phyloP scores from a whole-genome alignment of 2,113 vertebrate genomes.

The Oncorhynchus masou region DNA sequence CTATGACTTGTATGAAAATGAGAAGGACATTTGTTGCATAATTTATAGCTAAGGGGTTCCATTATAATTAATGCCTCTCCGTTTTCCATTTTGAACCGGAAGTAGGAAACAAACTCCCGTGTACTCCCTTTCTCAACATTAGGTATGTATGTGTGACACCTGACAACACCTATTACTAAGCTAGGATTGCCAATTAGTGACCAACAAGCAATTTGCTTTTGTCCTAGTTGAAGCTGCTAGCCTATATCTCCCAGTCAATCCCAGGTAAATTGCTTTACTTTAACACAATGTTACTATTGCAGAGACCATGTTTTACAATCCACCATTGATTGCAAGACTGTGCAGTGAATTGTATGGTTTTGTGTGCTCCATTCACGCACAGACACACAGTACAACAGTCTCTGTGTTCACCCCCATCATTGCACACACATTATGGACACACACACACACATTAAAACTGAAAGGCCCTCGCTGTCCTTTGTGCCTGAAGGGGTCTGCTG shows the following conservation, averaged over 20 bases:
- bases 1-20: too few species aligned
- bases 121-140: too few species aligned
- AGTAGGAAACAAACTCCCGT: too few species aligned
- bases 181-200: not conserved
- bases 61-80: too few species aligned
- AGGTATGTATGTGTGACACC: not conserved
- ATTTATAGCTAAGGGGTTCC: too few species aligned
- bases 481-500: conserved; percentile 4
- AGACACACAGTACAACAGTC: not conserved
- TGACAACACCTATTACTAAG: not conserved
- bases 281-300: not conserved
- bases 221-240: not conserved
- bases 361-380: not conserved
- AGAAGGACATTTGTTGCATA: too few species aligned
- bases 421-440: not conserved
- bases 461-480: conserved; percentile 11
- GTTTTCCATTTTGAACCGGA: too few species aligned
- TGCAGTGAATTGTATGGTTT: not conserved
- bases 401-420: not conserved
- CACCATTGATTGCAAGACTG: conserved; percentile 1
- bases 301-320: not conserved
- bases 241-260: not conserved
- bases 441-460: conserved; percentile 2
- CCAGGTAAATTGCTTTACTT: not conserved
- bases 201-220: not conserved